A percentile compares a stretch with the other conserved stretches of the same genome.
Evolutionary conservation across 53 echinoderm and acorn worm genomes (phyloP).

Genomic region (Antedon mediterranea): DNA sequence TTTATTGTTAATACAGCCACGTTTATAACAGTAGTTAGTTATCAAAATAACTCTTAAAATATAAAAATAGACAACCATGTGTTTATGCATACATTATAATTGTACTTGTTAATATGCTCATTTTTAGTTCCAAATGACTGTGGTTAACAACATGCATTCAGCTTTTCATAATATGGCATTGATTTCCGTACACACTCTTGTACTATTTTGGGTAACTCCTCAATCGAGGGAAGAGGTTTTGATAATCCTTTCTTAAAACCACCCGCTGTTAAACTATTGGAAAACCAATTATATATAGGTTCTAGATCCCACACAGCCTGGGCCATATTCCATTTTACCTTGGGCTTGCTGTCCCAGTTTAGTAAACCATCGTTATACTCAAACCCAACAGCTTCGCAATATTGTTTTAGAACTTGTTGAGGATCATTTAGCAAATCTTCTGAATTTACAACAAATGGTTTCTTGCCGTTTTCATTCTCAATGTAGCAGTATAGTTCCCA

Average conservation of each 20-base stretch:
- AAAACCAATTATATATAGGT: background rate
- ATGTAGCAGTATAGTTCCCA: too few species aligned
- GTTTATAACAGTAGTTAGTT: too few species aligned
- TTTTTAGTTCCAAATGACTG: too few species aligned
- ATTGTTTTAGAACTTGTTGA: background rate
- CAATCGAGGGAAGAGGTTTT: background rate
- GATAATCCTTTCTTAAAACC: background rate
- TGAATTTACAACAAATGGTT: background rate
- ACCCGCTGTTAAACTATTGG: too few species aligned
- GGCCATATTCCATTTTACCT: background rate
- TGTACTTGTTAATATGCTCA: too few species aligned
- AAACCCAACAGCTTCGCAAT: background rate
- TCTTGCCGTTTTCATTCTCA: background rate
- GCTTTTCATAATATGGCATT: too few species aligned
- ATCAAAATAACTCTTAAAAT: too few species aligned
- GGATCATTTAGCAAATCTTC: background rate
- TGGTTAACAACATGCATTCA: too few species aligned
- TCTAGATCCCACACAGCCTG: background rate
- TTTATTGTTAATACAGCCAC: too few species aligned
- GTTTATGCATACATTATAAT: too few species aligned
- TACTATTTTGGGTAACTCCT: background rate
- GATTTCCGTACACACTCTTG: background rate
- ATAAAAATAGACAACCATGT: too few species aligned
- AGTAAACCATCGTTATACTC: too few species aligned
- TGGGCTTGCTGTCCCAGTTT: background rate